phyloP scores from a whole-genome alignment of 1,140 invertebrate species.

The Schmidtea mediterranea region DNA sequence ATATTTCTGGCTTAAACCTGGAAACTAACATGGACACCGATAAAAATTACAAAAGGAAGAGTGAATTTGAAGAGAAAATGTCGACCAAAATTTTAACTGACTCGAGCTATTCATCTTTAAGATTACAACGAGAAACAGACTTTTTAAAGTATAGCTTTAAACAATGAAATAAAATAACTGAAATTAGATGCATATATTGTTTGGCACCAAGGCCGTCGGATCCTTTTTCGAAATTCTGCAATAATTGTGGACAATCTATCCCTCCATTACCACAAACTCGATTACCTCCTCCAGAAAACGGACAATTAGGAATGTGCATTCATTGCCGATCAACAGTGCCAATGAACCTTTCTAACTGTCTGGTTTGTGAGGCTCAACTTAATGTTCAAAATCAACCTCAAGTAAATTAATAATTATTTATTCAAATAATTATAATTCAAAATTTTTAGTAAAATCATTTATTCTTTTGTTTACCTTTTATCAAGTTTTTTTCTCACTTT shows the following conservation, averaged over 20 bases:
- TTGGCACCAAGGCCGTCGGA: constrained; percentile 17
- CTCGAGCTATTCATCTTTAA: constrained; percentile 5
- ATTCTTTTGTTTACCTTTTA: too few relatives aligned
- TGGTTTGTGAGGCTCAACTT: constrained; percentile 23
- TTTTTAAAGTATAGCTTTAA: constrained; percentile 17
- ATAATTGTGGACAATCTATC: constrained; percentile 16
- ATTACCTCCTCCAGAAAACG: constrained; percentile 17
- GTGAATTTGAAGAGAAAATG: background rate
- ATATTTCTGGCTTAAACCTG: too few relatives aligned
- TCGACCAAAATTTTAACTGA: too few relatives aligned
- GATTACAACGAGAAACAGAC: constrained; percentile 17
- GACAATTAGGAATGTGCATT: constrained; percentile 19
- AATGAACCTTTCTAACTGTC: constrained; percentile 18
- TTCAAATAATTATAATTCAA: background rate
- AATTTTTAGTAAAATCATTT: background rate
- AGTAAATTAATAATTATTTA: constrained; percentile 7
- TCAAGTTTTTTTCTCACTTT: too few relatives aligned
- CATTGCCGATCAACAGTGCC: constrained; percentile 22
- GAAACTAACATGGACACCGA: background rate
- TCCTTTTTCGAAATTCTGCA: constrained; percentile 18
- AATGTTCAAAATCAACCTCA: constrained; percentile 16
- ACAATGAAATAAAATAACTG: too few relatives aligned
- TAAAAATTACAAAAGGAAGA: too few relatives aligned
- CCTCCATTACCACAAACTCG: constrained; percentile 13
- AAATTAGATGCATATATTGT: constrained; percentile 16